These are phyloP conservation scores for Epinotia demarniana DNA, from an alignment of 2,888 invertebrate species.

Conservation along the genomic window DNA sequence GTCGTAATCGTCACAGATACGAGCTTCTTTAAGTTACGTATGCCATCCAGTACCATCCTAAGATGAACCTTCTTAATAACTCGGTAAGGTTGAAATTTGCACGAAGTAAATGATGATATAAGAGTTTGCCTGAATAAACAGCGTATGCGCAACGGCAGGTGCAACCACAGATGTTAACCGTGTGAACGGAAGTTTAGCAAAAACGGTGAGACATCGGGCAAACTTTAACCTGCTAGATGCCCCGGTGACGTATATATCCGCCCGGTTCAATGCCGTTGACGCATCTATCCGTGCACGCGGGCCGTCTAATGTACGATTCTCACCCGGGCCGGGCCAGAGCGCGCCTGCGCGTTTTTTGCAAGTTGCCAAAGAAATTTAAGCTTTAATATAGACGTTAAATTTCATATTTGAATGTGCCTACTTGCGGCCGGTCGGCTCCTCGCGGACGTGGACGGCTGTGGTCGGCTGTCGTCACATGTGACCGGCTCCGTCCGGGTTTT, in stretches of 20 bases:
- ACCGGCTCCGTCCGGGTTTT: too few species aligned
- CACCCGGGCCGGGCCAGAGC: too few species aligned
- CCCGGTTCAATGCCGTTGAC: neutral
- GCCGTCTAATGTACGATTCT: too few species aligned
- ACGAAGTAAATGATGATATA: neutral
- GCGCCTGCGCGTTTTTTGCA: too few species aligned
- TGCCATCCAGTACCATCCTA: neutral
- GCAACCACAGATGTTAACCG: conserved; percentile 6
- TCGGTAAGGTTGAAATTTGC: neutral
- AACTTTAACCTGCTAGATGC: neutral
- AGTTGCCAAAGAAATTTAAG: too few species aligned
- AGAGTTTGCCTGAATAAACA: neutral
- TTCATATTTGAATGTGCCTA: too few species aligned
- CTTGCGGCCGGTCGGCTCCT: too few species aligned
- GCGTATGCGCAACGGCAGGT: conserved; percentile 16
- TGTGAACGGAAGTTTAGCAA: conserved; percentile 27
- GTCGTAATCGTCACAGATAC: neutral
- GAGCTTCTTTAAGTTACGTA: neutral
- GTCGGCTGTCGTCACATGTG: too few species aligned
- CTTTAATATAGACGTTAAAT: too few species aligned
- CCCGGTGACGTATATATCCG: neutral
- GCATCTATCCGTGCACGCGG: neutral
- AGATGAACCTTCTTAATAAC: neutral
- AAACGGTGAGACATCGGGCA: conserved; percentile 1
- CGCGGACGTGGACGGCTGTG: too few species aligned